Evolutionary conservation across 2,797 vertebrate genomes (phyloP), one percentile per base, ranked within the genome.

Genomic region (Antrozous pallidus): DNA sequence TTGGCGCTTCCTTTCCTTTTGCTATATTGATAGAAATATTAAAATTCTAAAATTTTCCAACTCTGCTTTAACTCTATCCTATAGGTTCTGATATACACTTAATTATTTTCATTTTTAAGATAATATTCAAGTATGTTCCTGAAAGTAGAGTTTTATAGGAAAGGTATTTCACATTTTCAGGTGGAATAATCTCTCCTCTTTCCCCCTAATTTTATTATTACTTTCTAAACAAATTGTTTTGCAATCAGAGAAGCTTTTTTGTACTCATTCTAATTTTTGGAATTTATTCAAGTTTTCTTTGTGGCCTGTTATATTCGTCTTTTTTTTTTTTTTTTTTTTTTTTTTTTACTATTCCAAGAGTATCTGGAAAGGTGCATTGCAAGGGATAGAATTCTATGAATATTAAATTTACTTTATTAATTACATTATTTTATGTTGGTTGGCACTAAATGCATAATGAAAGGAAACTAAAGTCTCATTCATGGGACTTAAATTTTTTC

Each of bases 141-240:
- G 40, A 69, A 47, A n/a, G 22, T 24, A 74, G 20, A 71, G 5
- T 56, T 82, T 28, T 69, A 82, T 1, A 90, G 22, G n/a, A 69
- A 69, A 31, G 56, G 38, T 86, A 65, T 89, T 86, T 78, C 90
- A 49, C 11, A 83, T 92, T 94, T 92, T 65, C 56, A 79, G 38
- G 18, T 90, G 6, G 24, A 33, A 90, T 17, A 17, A 38, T 33
- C 80, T 95, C 91, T 87, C 40, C 58, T 69, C 54, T 71, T 77
- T 28, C 26, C 28, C 67, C 20, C 45, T 79, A 14, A n/a, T 87
- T 90, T 92, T 95, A 90, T 85, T 91, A 63, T 45, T 83, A 71
- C 42, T 71, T 82, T 90, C 69, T 49, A 90, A 83, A 74, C 94
- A 26, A 65, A 49, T 87, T 63, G 13, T 14, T 83, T 92, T 90